Conservation (phyloP, 53 echinoderm and acorn worm species). For the Luidia sarsii region DNA sequence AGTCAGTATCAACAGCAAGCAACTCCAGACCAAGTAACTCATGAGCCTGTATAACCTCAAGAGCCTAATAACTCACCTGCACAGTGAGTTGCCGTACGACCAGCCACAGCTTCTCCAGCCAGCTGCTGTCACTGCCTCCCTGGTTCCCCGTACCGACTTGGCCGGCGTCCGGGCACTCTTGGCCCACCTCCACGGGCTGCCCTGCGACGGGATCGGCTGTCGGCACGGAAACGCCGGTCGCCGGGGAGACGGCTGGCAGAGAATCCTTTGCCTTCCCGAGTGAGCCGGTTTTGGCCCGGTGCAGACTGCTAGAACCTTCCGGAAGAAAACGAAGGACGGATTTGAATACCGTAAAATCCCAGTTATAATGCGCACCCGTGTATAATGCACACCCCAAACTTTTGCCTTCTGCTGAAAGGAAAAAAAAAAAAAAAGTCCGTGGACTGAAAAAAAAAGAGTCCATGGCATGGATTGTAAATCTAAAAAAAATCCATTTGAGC, state of each 20-base stretch:
- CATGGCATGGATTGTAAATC: no score
- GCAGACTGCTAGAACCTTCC: slow-evolving; percentile 45
- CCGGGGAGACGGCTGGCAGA: background rate
- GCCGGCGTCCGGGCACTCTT: background rate
- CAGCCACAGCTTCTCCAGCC: slow-evolving; percentile 48
- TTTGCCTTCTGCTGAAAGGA: no score
- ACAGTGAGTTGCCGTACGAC: slow-evolving; percentile 52
- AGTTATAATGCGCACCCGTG: no score
- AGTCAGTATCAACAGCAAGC: no score
- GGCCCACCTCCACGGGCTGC: slow-evolving; percentile 2
- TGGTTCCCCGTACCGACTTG: background rate
- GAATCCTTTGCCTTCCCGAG: slow-evolving; percentile 13
- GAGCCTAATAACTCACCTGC: slow-evolving; percentile 8
- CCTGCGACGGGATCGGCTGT: background rate
- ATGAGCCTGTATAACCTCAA: no score
- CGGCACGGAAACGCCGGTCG: slow-evolving; percentile 4
- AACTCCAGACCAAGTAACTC: no score
- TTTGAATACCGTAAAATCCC: no score
- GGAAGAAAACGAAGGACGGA: background rate
- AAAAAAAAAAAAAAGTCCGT: no score
- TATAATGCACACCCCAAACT: no score
- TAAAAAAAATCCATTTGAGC: no score
- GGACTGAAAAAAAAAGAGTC: no score
- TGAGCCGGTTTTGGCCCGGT: slow-evolving; percentile 5
- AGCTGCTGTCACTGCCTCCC: background rate